Evolutionary conservation across 2,113 vertebrate species (phyloP).

Genomic region (Neodontobutis hainanensis): DNA sequence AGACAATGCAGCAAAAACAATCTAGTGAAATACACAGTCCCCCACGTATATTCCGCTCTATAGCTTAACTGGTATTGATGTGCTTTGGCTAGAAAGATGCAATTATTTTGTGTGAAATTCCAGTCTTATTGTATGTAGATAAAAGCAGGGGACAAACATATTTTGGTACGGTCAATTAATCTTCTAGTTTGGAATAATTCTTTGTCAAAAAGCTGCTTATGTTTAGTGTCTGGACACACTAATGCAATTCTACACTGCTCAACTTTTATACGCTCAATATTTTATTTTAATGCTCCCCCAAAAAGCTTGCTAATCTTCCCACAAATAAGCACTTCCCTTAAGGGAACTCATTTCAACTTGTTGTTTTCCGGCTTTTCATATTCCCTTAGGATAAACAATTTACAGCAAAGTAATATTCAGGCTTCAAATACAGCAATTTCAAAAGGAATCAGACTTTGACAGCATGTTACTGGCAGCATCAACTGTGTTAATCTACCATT

Average conservation of each 20-base stretch:
- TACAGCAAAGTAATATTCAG: background rate
- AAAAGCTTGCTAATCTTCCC: slow-evolving; percentile 15
- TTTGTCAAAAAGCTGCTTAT: background rate
- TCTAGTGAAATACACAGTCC: slow-evolving; percentile 31
- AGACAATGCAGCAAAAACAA: slow-evolving; percentile 40
- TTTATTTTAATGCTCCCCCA: slow-evolving; percentile 3
- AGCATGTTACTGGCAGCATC: background rate
- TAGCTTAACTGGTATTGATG: slow-evolving; percentile 63
- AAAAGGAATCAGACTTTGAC: background rate
- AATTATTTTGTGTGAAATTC: slow-evolving; percentile 39
- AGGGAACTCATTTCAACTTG: slow-evolving; percentile 18
- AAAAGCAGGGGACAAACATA: slow-evolving; percentile 27
- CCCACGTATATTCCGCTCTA: slow-evolving; percentile 33
- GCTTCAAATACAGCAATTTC: slow-evolving; percentile 9
- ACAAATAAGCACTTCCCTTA: slow-evolving; percentile 11
- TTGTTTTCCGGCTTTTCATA: slow-evolving; percentile 7
- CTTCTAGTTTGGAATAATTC: slow-evolving; percentile 12
- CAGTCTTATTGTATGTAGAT: slow-evolving; percentile 14
- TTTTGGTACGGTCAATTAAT: slow-evolving; percentile 16
- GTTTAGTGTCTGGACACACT: slow-evolving; percentile 23
- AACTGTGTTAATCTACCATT: slow-evolving; percentile 15
- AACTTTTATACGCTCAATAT: slow-evolving; percentile 2
- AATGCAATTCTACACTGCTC: slow-evolving; percentile 14
- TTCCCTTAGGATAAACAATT: slow-evolving; percentile 13
- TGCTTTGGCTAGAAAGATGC: slow-evolving; percentile 21